Percentiles rank a stretch among this genome's conserved stretches.
These are phyloP conservation scores for Geophilus truncorum DNA, from an alignment of 2,888 invertebrate species.

Conservation along the genomic window DNA sequence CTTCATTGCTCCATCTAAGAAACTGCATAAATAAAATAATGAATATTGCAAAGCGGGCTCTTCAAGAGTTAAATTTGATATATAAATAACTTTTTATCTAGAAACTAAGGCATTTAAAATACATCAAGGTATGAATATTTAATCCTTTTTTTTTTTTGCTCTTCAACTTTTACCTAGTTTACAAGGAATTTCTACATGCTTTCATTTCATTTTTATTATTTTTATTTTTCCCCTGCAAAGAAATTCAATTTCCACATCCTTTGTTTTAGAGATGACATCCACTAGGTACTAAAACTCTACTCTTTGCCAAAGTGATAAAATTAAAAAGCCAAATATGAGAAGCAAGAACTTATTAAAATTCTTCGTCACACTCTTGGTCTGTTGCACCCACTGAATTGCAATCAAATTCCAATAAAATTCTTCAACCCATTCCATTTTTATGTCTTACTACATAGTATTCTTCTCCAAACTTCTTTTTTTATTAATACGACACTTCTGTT, in stretches of 20 bases:
- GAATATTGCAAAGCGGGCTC: neutral
- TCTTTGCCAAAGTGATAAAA: neutral
- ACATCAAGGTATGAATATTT: too few relatives aligned
- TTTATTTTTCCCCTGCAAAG: neutral
- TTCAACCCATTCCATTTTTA: neutral
- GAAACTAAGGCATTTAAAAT: neutral
- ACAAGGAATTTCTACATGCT: neutral
- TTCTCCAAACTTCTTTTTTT: neutral
- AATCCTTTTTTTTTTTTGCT: neutral
- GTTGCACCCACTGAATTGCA: neutral
- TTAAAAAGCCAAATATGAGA: neutral
- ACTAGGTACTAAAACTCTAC: neutral
- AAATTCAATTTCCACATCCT: neutral
- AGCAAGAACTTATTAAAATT: neutral
- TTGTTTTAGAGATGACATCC: neutral
- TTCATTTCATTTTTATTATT: neutral
- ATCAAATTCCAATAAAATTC: neutral
- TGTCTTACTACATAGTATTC: neutral
- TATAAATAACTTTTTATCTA: neutral
- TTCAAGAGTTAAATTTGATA: neutral
- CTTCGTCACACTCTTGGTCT: neutral
- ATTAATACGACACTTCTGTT: neutral
- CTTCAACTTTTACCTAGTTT: neutral
- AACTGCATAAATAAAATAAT: neutral
- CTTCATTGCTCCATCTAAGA: too few relatives aligned